Percentiles rank a stretch among this genome's conserved stretches.
phyloP scores from a whole-genome alignment of 2,113 vertebrate species.

The Protobothrops mucrosquamatus region DNA sequence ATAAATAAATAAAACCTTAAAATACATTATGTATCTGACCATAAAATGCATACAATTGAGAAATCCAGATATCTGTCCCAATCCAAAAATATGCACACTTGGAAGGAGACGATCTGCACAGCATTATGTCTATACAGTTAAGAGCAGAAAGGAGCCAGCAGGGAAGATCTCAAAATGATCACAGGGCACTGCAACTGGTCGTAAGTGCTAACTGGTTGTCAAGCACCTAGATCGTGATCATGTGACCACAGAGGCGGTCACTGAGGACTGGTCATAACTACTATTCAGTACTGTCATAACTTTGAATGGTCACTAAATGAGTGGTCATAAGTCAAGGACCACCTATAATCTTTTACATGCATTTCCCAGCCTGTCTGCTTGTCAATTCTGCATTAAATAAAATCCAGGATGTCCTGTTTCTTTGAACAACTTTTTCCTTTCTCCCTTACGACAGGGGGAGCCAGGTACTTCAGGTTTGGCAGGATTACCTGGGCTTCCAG shows the following conservation, averaged over 20 bases:
- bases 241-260: neutral
- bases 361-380: neutral
- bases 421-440: conserved; percentile 10
- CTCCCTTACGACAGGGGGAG: conserved; percentile 72
- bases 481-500: conserved; percentile 82
- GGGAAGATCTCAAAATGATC: neutral
- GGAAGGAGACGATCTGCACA: neutral
- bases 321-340: neutral
- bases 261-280: neutral
- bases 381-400: neutral
- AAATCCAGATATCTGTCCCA: neutral
- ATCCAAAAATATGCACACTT: neutral
- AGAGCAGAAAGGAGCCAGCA: neutral
- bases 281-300: neutral
- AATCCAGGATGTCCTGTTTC: neutral
- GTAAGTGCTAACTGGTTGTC: neutral
- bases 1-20: neutral
- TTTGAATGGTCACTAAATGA: neutral
- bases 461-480: conserved; percentile 76
- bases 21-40: neutral
- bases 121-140: neutral
- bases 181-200: neutral
- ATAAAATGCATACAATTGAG: neutral
- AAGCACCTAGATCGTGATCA: neutral
- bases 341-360: neutral